Base-by-base conservation (phyloP, 1,140 invertebrate genomes). In the Conopomorpha cramerella region DNA sequence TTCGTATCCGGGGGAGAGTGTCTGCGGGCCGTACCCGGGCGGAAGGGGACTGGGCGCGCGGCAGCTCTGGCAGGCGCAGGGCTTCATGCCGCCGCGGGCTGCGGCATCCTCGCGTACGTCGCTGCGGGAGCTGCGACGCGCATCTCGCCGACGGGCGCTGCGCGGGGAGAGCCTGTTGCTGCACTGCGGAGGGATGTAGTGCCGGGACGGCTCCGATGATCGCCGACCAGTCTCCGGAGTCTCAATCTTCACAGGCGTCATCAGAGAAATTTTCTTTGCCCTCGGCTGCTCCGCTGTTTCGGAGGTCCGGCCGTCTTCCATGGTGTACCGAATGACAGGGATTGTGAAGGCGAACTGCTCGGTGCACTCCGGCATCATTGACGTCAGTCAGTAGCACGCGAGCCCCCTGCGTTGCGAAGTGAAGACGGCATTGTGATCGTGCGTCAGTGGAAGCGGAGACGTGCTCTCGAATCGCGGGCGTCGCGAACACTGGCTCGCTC, bases 1-100 rank as follows among this genome's bases (percentile, higher is more conserved):
- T 38, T 88, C 87, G 49, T 93, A 93, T 2, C 91, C 91, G 8
- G 78, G 80, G 4, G 77, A 79, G 30, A 76, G 36, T 0, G 59
- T 72, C 3, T 77, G 54, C 0, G 65, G 63, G 3, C 71, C 70
- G 36, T 77, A 77, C 0, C 72, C 73, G 3, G 74, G 72, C 0
- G 74, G 73, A 16, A 77, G 41, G 3, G 68, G 64, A 46, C 68
- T 71, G 3, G 67, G 64, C 0, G 67, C 45, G 37, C 71, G 55
- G 39, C 68, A 73, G 16, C 73, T 63, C 31, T 71, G 68, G 51
- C 71, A 76, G 43, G 64, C 70, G 47, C 71, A 76, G 31, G 71
- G 67, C 38, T 70, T 73, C 0, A 50, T 57, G n/a, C 71, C 71
- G 37, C 65, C 58, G 18, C 33, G 51, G 8, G 70, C 61, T 1